Base-by-base conservation (phyloP, 1,140 invertebrate species). In the Neotoxoptera formosana region DNA sequence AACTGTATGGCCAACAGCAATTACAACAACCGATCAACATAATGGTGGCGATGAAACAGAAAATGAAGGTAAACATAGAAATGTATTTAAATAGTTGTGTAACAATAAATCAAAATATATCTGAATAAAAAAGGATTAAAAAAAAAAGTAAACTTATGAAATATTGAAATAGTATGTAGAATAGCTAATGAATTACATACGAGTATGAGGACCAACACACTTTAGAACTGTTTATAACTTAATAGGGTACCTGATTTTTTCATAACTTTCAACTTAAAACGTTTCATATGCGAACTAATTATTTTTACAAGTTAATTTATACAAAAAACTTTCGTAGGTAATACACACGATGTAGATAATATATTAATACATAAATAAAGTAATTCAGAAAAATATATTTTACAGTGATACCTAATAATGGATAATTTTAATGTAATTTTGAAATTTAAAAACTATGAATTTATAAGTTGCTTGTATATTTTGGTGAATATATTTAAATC, bases 61-160 rank as follows among this genome's bases (percentile, higher is more conserved):
- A 7, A 90, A 67, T 56, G 89, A 90, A 90, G 89, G 89, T 90
- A 56, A 34, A 45, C 45, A 76, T 76, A 76, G 14, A 76, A n/a
- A n/a, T 76, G 17, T n/a, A 76, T 76, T 76, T n/a, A 76, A 34
- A 76, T 76, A 76, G 60, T 76, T 76, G 14, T n/a, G 14, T 76
- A 76, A 76, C 30, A 76, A 76, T 76, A 76, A 76, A n/a, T 14
- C 14, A 76, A 76, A n/a, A 67, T 67, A 14, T 67, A 76, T n/a
- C 14, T 76, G 60, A 17, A 67, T 67, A 67, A 67, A 67, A 67
- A n/a, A n/a, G 9, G 4, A 67, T 67, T 67, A 17, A n/a, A 76
- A 76, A 60, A 60, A 60, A 67, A n/a, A 76, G n/a, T n/a, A n/a
- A 76, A n/a, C n/a, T 17, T 14, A 67, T 67, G 30, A 67, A 67